Conservation (phyloP, 2,888 invertebrate genomes). For the Campoplex nolae region DNA sequence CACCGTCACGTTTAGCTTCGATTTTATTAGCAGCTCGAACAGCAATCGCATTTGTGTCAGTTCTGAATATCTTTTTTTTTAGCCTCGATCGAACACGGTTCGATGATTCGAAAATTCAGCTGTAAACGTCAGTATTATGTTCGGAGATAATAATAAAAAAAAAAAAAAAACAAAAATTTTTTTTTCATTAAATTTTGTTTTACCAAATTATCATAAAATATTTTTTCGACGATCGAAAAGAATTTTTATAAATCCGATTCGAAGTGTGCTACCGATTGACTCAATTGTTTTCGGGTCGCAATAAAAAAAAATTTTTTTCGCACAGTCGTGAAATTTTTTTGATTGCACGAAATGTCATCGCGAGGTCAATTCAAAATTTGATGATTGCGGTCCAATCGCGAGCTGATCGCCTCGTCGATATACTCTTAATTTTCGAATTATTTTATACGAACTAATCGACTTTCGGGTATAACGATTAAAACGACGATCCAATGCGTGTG, state of each 20-base stretch:
- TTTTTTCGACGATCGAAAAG: not conserved
- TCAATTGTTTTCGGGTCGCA: not conserved
- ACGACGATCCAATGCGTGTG: constrained; percentile 46
- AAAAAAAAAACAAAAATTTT: no score
- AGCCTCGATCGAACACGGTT: no score
- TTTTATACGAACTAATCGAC: not conserved
- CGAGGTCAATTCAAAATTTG: not conserved
- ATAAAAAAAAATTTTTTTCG: not conserved
- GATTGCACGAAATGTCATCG: not conserved
- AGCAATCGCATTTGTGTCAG: not conserved
- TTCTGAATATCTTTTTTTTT: not conserved
- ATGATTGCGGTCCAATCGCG: not conserved
- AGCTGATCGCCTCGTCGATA: not conserved
- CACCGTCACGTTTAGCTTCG: not conserved
- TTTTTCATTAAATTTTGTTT: not conserved
- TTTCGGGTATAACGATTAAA: not conserved
- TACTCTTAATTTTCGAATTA: not conserved
- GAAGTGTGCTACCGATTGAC: not conserved
- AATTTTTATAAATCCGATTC: not conserved
- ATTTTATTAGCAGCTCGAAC: not conserved
- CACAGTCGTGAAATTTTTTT: not conserved
- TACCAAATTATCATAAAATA: not conserved
- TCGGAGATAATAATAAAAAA: no score
- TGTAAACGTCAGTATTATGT: no score
- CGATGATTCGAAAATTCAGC: no score